Percentiles rank a stretch among this genome's conserved stretches.
These are phyloP conservation scores for Aythya baeri DNA, from an alignment of 2,113 vertebrate genomes.

Conservation along the genomic window DNA sequence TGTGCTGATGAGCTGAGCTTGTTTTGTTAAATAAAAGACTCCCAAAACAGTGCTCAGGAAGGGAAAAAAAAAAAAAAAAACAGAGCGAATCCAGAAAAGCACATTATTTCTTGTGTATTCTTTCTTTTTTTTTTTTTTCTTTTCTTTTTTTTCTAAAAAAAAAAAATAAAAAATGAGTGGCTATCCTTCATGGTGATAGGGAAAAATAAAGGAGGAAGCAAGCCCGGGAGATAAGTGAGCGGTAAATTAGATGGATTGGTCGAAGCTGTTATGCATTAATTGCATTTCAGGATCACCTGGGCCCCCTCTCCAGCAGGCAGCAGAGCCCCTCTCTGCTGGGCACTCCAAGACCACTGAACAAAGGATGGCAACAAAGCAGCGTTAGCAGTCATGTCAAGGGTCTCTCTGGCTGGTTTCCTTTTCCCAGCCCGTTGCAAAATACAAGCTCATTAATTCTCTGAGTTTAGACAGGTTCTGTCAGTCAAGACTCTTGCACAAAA, in stretches of 20 bases:
- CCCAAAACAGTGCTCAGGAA: not conserved
- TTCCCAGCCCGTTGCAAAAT: not conserved
- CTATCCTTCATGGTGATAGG: not conserved
- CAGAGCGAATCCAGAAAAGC: not conserved
- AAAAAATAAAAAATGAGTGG: not conserved
- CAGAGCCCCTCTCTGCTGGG: not conserved
- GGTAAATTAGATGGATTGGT: conserved; percentile 41
- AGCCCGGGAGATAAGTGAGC: not conserved
- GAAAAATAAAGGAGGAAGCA: not conserved
- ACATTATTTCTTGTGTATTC: not conserved
- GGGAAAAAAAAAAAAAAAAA: not conserved
- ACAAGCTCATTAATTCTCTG: conserved; percentile 12
- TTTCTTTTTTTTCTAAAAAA: no score
- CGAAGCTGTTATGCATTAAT: conserved; percentile 31
- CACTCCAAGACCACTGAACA: not conserved
- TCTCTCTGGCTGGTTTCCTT: not conserved
- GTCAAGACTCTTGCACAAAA: not conserved
- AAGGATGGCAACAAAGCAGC: not conserved
- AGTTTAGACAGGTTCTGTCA: not conserved
- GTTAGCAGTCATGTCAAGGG: accelerated
- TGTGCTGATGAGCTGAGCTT: conserved; percentile 31
- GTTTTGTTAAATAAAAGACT: conserved; percentile 44
- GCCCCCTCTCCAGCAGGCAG: not conserved
- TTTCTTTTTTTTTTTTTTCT: not conserved
- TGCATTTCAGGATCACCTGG: conserved; percentile 44